phyloP scores from a whole-genome alignment of 2,113 vertebrate genomes.

The Dicentrarchus labrax region DNA sequence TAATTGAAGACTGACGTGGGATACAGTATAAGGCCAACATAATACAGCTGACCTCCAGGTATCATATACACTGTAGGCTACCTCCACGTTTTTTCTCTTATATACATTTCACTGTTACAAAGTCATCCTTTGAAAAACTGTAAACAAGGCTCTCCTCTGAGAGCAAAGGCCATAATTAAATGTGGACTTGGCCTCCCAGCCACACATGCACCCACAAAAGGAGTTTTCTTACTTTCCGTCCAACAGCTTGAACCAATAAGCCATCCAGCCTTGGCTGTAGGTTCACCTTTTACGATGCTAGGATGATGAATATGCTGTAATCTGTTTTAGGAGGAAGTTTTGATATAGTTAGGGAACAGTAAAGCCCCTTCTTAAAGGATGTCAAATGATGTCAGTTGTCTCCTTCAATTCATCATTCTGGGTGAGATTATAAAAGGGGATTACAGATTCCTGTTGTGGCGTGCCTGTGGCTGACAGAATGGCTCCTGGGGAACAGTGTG shows the following conservation, averaged over 20 bases:
- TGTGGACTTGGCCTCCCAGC: constrained; percentile 20
- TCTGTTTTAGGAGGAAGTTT: constrained; percentile 1
- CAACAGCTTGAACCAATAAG: constrained; percentile 47
- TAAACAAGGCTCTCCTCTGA: constrained; percentile 37
- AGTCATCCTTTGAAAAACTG: constrained; percentile 32
- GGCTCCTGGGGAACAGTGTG: constrained; percentile 71
- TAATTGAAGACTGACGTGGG: constrained; percentile 42
- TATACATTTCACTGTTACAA: constrained; percentile 28
- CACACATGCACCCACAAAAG: constrained; percentile 17
- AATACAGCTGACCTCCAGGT: constrained; percentile 18
- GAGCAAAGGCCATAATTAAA: constrained; percentile 49
- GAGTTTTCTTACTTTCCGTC: constrained; percentile 27
- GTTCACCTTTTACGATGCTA: constrained; percentile 15
- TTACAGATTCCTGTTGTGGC: constrained; percentile 66
- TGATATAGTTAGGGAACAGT: constrained; percentile 43
- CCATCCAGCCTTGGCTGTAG: neutral
- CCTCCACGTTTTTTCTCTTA: constrained; percentile 1
- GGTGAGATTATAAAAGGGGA: constrained; percentile 62
- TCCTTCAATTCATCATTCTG: constrained; percentile 65
- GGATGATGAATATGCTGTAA: constrained; percentile 21
- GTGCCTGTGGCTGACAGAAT: constrained; percentile 71
- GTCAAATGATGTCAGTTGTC: constrained; percentile 62
- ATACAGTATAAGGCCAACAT: neutral
- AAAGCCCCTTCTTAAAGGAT: constrained; percentile 46
- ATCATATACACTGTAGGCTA: neutral